Conservation (phyloP, 2,888 invertebrate species). For the Pammene aurita region DNA sequence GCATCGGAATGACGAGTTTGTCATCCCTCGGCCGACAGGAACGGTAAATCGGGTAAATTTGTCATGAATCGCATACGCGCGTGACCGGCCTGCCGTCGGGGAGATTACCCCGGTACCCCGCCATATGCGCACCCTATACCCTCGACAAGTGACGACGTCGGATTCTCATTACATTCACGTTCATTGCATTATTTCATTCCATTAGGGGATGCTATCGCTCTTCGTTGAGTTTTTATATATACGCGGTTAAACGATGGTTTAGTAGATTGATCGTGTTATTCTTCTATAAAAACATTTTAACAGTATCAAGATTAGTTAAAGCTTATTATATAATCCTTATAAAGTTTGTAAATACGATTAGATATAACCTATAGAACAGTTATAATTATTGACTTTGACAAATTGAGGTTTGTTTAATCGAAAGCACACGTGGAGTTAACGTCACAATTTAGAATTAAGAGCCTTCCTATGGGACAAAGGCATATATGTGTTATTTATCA, state of each 20-base stretch:
- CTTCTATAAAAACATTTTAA: constrained; percentile 1
- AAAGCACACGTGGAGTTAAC: constrained; percentile 12
- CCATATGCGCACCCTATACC: constrained; percentile 51
- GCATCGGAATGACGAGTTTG: constrained; percentile 23
- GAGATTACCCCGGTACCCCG: constrained; percentile 59
- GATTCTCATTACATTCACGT: constrained; percentile 65
- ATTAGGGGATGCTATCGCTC: constrained; percentile 54
- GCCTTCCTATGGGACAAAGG: constrained; percentile 35
- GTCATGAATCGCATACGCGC: constrained; percentile 63
- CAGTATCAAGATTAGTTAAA: too few relatives aligned
- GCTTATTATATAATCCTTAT: background rate
- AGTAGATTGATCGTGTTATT: constrained; percentile 23
- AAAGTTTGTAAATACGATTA: background rate
- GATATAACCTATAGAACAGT: constrained; percentile 1
- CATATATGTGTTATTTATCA: constrained; percentile 31
- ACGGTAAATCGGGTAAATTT: constrained; percentile 57
- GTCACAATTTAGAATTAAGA: constrained; percentile 22
- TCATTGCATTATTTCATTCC: constrained; percentile 68
- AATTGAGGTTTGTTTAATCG: constrained; percentile 23
- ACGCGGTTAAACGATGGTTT: constrained; percentile 29
- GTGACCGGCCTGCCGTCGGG: constrained; percentile 58
- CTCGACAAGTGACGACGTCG: constrained; percentile 50
- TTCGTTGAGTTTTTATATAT: constrained; percentile 30
- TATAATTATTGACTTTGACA: constrained; percentile 18
- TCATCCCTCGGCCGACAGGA: constrained; percentile 22